phyloP scores from a whole-genome alignment of 2,888 invertebrate species.

The Timema cristinae region DNA sequence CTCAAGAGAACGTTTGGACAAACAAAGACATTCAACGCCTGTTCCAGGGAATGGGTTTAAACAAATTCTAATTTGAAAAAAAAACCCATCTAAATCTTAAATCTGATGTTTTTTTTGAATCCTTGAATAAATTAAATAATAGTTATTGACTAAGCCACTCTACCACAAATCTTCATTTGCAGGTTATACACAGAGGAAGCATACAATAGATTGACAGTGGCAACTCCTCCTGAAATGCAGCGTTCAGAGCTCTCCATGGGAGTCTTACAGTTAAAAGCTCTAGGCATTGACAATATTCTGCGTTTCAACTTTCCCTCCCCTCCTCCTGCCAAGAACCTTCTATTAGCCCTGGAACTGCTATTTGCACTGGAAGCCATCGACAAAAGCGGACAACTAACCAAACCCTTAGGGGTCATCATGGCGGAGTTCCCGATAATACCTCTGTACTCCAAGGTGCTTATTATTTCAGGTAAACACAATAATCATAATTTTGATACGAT shows the following conservation, averaged over 20 bases:
- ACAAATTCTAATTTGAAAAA: neutral
- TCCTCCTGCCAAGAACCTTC: conserved; percentile 83
- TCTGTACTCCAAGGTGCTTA: conserved; percentile 79
- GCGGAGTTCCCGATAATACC: conserved; percentile 90
- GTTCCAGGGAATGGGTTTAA: no score
- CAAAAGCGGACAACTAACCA: conserved; percentile 69
- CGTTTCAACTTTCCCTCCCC: conserved; percentile 89
- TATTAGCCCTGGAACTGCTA: conserved; percentile 79
- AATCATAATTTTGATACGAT: no score
- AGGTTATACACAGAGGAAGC: conserved; percentile 77
- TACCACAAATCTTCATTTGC: conserved; percentile 29
- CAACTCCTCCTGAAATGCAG: conserved; percentile 90
- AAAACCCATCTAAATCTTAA: conserved; percentile 30
- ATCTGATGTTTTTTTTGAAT: conserved; percentile 21
- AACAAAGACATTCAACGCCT: no score
- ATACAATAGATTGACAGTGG: conserved; percentile 61
- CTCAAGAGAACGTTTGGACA: no score
- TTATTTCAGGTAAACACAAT: conserved; percentile 59
- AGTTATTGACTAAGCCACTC: no score
- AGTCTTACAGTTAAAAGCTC: conserved; percentile 84
- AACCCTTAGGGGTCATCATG: conserved; percentile 73
- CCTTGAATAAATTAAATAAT: no score
- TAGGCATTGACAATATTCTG: conserved; percentile 89
- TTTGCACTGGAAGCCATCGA: conserved; percentile 83
- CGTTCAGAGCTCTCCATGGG: conserved; percentile 80